A percentile compares a stretch with the other conserved stretches of the same genome.
These are phyloP conservation scores for Musca vetustissima DNA, from an alignment of 1,140 invertebrate species.

Conservation along the genomic window DNA sequence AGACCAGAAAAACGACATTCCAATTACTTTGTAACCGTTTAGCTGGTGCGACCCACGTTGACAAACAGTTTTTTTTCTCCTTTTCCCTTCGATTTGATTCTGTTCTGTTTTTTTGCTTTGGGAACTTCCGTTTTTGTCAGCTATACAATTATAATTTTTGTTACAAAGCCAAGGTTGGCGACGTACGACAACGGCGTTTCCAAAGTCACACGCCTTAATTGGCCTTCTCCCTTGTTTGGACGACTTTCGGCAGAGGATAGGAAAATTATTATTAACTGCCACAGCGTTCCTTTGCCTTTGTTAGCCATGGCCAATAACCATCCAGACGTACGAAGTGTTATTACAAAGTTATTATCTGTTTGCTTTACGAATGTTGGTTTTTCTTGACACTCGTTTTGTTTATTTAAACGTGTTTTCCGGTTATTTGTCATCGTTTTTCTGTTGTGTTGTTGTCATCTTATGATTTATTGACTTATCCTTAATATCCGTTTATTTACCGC, in stretches of 20 bases:
- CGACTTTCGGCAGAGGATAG: no score
- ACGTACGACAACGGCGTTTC: no score
- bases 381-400: neutral
- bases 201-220: conserved; percentile 23
- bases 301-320: no score
- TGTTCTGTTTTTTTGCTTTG: neutral
- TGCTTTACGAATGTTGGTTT: conserved; percentile 9
- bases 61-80: no score
- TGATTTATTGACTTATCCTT: conserved; percentile 21
- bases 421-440: conserved; percentile 8
- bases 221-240: conserved; percentile 22
- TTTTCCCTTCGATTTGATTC: neutral
- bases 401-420: neutral
- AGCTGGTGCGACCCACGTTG: no score
- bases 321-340: no score
- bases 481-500: conserved; percentile 6
- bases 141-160: conserved; percentile 27
- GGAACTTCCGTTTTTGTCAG: conserved; percentile 26
- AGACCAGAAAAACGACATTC: neutral
- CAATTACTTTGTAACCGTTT: conserved; percentile 17
- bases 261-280: conserved; percentile 6
- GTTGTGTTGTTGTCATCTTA: neutral
- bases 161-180: conserved; percentile 25
- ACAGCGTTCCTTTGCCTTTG: no score
- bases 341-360: conserved; percentile 8